Conservation (phyloP, 2,888 invertebrate genomes). For the Elegia similella region DNA sequence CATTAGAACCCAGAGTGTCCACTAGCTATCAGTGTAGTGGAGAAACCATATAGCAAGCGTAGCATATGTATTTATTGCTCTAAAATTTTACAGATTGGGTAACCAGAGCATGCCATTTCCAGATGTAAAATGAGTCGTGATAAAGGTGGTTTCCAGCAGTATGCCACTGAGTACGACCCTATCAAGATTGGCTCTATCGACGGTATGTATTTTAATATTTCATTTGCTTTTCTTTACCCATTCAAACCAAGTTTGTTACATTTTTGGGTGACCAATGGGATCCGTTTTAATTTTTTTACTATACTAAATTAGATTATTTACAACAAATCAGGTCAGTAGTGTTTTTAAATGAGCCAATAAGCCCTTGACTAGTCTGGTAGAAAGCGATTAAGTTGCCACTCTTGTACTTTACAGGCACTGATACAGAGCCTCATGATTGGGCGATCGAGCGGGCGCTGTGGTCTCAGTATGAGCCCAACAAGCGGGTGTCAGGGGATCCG, state of each 20-base stretch:
- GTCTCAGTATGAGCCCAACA: constrained; percentile 84
- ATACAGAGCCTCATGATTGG: constrained; percentile 90
- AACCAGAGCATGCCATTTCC: background rate
- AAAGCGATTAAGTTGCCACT: background rate
- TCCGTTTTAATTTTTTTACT: too few relatives aligned
- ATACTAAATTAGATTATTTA: too few relatives aligned
- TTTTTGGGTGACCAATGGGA: too few relatives aligned
- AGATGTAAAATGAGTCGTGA: constrained; percentile 1
- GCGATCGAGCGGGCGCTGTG: constrained; percentile 87
- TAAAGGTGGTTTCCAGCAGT: constrained; percentile 46
- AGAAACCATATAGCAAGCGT: too few relatives aligned
- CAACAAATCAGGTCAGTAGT: too few relatives aligned
- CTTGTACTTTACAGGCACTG: constrained; percentile 77
- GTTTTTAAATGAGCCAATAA: too few relatives aligned
- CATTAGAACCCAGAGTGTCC: too few relatives aligned
- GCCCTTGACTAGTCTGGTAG: too few relatives aligned
- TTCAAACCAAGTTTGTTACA: too few relatives aligned
- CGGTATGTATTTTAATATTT: constrained; percentile 60
- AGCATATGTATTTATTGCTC: too few relatives aligned
- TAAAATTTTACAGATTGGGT: too few relatives aligned
- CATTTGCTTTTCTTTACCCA: background rate
- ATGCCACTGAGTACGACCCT: constrained; percentile 86
- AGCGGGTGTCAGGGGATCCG: constrained; percentile 85
- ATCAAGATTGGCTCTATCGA: constrained; percentile 93
- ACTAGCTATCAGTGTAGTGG: too few relatives aligned